Conservation (phyloP, 53 echinoderm and acorn worm genomes). For the Temnopleurus reevesii region DNA sequence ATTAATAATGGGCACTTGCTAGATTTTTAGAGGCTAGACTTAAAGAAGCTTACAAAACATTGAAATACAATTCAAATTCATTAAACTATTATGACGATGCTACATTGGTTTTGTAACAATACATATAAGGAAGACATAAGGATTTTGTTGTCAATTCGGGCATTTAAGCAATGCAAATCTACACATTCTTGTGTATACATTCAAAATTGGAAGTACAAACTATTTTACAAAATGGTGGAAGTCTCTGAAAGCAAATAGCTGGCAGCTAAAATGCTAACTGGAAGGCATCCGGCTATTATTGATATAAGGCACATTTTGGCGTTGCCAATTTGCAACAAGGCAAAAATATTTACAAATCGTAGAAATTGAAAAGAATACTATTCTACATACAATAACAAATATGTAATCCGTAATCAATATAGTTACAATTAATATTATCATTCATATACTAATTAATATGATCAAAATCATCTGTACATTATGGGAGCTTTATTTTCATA, state of each 20-base stretch:
- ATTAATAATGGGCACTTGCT: too few relatives aligned
- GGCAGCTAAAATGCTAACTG: not conserved
- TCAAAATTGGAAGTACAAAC: not conserved
- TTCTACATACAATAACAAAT: not conserved
- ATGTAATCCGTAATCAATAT: too few relatives aligned
- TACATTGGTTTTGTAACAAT: not conserved
- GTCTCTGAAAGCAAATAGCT: slow-evolving; percentile 1
- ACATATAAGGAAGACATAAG: slow-evolving; percentile 22
- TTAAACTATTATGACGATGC: not conserved
- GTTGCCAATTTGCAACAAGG: slow-evolving; percentile 53
- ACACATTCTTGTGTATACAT: slow-evolving; percentile 10
- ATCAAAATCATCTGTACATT: not conserved
- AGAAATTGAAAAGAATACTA: not conserved
- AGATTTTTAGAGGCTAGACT: not conserved
- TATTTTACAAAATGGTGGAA: slow-evolving; percentile 19
- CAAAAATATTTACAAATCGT: slow-evolving; percentile 10
- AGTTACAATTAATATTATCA: not conserved
- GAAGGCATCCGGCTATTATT: slow-evolving; percentile 44
- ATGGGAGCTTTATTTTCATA: not conserved
- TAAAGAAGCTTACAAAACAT: not conserved
- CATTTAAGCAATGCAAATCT: not conserved
- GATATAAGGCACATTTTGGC: slow-evolving; percentile 48
- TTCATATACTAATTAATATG: not conserved
- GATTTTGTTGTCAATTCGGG: slow-evolving; percentile 25
- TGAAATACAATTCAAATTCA: not conserved